phyloP scores from a whole-genome alignment of 2,113 vertebrate genomes.

The Megaceryle torquata region DNA sequence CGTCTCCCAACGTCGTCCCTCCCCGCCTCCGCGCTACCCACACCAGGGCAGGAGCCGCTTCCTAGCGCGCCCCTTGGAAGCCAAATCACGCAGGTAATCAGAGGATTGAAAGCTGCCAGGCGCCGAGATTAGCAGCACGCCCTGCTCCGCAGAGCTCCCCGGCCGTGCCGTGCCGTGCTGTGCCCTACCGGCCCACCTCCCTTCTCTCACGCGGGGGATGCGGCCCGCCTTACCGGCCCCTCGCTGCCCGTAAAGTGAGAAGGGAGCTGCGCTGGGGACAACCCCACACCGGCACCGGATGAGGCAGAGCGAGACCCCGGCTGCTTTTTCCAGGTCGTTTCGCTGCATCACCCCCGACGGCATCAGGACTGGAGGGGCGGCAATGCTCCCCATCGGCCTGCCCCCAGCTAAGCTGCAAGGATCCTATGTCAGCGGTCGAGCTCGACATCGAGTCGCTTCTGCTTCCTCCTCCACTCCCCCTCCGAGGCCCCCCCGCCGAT shows the following conservation, averaged over 20 bases:
- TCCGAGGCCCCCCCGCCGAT: too few relatives aligned
- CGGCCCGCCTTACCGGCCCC: not conserved
- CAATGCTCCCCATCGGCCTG: not conserved
- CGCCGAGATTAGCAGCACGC: not conserved
- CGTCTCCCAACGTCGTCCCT: not conserved
- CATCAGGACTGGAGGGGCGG: not conserved
- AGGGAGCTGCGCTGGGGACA: constrained; percentile 24
- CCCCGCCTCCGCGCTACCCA: not conserved
- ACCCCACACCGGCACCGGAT: not conserved
- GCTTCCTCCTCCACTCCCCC: not conserved
- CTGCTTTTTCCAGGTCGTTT: not conserved
- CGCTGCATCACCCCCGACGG: not conserved
- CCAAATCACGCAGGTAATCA: constrained; percentile 62
- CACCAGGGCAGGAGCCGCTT: not conserved
- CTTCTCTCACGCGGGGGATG: not conserved
- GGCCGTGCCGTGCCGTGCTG: not conserved
- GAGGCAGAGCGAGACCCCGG: not conserved
- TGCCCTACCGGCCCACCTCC: not conserved
- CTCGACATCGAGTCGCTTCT: not conserved
- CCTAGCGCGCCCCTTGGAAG: constrained; percentile 3
- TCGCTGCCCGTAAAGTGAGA: not conserved
- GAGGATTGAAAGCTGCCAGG: constrained; percentile 46
- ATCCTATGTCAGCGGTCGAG: not conserved
- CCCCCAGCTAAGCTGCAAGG: not conserved
- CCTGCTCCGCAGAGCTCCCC: not conserved